Base-by-base conservation (phyloP, 1,140 invertebrate species). In the Ooceraea biroi region DNA sequence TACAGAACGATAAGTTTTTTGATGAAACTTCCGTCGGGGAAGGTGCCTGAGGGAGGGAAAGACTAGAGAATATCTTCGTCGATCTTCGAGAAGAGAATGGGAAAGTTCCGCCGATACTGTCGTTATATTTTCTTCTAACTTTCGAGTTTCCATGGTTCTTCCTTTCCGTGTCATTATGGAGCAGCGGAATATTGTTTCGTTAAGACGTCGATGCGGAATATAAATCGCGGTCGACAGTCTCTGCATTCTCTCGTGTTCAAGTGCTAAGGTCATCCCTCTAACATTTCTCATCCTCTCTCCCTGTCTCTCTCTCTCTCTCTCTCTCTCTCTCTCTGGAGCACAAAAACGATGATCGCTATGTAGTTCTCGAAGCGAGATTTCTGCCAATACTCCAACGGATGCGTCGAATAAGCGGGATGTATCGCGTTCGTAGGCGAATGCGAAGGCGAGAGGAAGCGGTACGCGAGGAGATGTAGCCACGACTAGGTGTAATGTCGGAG, bases 1-100 rank as follows among this genome's bases (percentile, higher is more conserved):
- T 50, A 77, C 63, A 48, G 52, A 84, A 46, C 83, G 83, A 85
- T 84, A 86, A 86, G 73, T 84, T 85, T 80, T 60, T 46, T 77
- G 68, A 86, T 85, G 83, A 84, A 85, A 86, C 63, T 82, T 86
- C 66, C 57, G 63, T 30, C 12, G 66, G 50, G 55, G 41, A n/a
- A 48, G 74, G 27, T 61, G 77, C 73, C 61, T 60, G 69, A 46
- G 30, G 57, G 84, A 52, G 50, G 52, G 46, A 17, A 44, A 46
- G 55, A 78, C 76, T 46, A 60, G 74, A 68, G 85, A 84, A 82
- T 65, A 86, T 72, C 63, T 66, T 61, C 69, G 76, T 50, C 76
- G 58, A 85, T 69, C 61, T 14, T 19, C 27, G 63, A 25, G 63
- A 19, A 25, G 52, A 73, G 57, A 60, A 65, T n/a, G 22, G 48